Percentiles rank a stretch among this genome's conserved stretches.
phyloP scores from a whole-genome alignment of 1,140 invertebrate genomes.

The Brachionus plicatilis region DNA sequence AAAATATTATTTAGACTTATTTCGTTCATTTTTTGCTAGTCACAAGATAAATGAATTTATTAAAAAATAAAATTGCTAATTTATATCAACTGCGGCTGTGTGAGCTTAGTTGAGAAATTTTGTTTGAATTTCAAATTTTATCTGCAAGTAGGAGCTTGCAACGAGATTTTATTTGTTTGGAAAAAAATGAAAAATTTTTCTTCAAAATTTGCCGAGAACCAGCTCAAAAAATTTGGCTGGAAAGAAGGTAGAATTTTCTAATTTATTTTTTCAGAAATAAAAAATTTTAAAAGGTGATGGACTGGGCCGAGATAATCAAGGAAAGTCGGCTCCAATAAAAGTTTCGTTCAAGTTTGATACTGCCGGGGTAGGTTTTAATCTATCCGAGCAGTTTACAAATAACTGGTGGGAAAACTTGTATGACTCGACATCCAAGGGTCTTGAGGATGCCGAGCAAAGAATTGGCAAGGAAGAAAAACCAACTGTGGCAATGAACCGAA shows the following conservation, averaged over 20 bases:
- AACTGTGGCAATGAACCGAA: not conserved
- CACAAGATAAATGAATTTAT: conserved; percentile 5
- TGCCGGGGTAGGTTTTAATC: conserved; percentile 21
- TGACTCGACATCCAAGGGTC: not conserved
- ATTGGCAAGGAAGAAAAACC: not conserved
- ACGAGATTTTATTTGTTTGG: not conserved
- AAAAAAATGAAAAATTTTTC: conserved; percentile 14
- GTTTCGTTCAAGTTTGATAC: not conserved
- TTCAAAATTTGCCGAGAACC: conserved; percentile 13
- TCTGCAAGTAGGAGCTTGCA: not conserved
- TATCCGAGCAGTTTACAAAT: conserved; percentile 20
- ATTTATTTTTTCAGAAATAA: not conserved
- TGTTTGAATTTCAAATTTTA: not conserved
- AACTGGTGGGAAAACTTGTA: conserved; percentile 39
- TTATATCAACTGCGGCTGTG: not conserved
- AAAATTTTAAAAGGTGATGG: conserved; percentile 6
- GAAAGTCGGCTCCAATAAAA: not conserved
- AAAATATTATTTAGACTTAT: conserved; percentile 20
- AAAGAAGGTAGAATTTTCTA: conserved; percentile 16
- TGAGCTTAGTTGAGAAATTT: conserved; percentile 2
- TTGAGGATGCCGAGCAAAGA: not conserved
- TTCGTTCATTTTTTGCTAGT: conserved; percentile 34
- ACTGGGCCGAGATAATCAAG: conserved; percentile 10
- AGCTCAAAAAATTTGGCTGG: conserved; percentile 33
- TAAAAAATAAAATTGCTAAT: not conserved